Conservation (phyloP, 2,888 invertebrate species). For the Lissonota sp. region DNA sequence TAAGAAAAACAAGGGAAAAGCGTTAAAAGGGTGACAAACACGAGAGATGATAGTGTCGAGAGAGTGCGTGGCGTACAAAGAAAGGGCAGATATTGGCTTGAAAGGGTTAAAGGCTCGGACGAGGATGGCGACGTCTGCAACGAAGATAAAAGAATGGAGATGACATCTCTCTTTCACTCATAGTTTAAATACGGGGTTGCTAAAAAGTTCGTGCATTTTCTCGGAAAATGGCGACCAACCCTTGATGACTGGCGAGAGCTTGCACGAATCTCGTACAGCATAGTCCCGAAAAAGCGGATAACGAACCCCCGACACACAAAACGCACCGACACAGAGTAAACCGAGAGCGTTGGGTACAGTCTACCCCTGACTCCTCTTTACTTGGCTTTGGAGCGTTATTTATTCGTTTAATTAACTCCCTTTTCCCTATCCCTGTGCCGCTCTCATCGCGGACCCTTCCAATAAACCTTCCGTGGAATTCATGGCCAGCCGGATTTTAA, state of each 20-base stretch:
- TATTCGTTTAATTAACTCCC: constrained; percentile 82
- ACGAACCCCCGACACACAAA: background rate
- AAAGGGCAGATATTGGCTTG: constrained; percentile 26
- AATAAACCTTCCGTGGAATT: constrained; percentile 74
- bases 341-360: too few species aligned
- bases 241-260: constrained; percentile 20
- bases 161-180: constrained; percentile 5
- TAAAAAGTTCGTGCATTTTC: constrained; percentile 14
- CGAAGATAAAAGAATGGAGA: constrained; percentile 40
- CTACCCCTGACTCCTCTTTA: constrained; percentile 14
- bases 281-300: constrained; percentile 20
- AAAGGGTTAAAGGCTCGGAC: constrained; percentile 51
- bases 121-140: constrained; percentile 35
- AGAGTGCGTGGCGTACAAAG: constrained; percentile 28
- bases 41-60: constrained; percentile 52
- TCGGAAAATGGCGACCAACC: constrained; percentile 1
- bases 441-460: constrained; percentile 67
- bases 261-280: constrained; percentile 26
- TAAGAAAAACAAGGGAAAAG: constrained; percentile 64
- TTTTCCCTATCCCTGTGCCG: constrained; percentile 50
- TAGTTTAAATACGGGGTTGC: background rate
- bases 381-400: constrained; percentile 80
- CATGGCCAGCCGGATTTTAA: constrained; percentile 72
- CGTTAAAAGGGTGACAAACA: constrained; percentile 55
- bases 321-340: background rate